Evolutionary conservation across 2,888 invertebrate species (phyloP).

Genomic region (Hoplodrina ambigua): DNA sequence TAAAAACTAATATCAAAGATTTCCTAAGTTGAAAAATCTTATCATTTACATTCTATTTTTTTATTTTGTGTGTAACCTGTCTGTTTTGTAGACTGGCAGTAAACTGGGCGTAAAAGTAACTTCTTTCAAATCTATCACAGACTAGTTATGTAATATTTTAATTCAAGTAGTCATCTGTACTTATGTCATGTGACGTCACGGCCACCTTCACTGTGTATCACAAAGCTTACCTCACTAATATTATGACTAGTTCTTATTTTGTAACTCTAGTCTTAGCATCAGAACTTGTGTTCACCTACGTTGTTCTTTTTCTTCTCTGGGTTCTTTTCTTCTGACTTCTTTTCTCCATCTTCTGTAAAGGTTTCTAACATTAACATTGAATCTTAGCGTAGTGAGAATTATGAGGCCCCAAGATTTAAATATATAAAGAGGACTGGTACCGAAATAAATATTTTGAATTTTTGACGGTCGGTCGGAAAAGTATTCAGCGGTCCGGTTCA

Average conservation of each 20-base stretch:
- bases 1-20: too few species aligned
- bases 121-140: slow-evolving; percentile 28
- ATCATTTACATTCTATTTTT: too few species aligned
- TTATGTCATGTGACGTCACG: slow-evolving; percentile 2
- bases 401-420: too few species aligned
- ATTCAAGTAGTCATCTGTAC: neutral
- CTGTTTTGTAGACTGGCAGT: neutral
- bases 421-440: too few species aligned
- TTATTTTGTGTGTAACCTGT: neutral
- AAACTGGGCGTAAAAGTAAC: neutral
- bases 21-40: too few species aligned
- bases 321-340: slow-evolving; percentile 49
- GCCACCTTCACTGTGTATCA: neutral
- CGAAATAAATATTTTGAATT: too few species aligned
- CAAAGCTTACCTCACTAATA: slow-evolving; percentile 10
- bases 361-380: neutral
- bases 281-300: slow-evolving; percentile 55
- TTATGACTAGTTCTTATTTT: slow-evolving; percentile 57
- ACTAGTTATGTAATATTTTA: neutral
- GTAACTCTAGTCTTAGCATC: slow-evolving; percentile 4
- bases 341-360: slow-evolving; percentile 52
- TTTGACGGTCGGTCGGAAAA: too few species aligned
- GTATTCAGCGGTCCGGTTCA: too few species aligned
- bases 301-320: slow-evolving; percentile 52
- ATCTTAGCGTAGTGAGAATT: too few species aligned